phyloP scores from a whole-genome alignment of 2,797 vertebrate genomes.

The Sternotherus odoratus region DNA sequence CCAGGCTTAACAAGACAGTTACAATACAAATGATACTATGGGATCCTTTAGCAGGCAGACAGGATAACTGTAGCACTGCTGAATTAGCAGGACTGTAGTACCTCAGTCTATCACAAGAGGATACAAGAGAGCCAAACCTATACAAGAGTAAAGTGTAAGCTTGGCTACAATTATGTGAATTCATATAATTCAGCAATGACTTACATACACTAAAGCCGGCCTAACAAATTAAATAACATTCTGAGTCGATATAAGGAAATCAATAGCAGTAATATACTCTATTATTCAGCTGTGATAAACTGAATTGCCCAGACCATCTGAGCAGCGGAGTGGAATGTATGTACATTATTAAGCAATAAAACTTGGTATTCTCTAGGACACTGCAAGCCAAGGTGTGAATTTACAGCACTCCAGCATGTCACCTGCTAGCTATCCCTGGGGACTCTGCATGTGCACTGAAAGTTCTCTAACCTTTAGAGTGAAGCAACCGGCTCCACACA shows the following conservation, averaged over 20 bases:
- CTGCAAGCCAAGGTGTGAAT: not conserved
- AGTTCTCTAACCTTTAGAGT: not conserved
- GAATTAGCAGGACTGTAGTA: rapidly evolving
- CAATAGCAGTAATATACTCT: not conserved
- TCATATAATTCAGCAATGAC: not conserved
- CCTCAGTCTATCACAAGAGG: not conserved
- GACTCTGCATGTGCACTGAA: not conserved
- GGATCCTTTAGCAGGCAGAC: not conserved
- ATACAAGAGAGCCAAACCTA: not conserved
- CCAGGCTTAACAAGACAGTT: not conserved
- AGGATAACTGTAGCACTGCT: not conserved
- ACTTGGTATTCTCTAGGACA: not conserved
- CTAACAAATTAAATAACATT: not conserved
- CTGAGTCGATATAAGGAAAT: not conserved
- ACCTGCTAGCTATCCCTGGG: not conserved
- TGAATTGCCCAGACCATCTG: not conserved
- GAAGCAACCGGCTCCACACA: too few relatives aligned
- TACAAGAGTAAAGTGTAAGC: not conserved
- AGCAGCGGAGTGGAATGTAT: not conserved
- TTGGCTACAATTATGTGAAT: not conserved
- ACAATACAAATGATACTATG: not conserved
- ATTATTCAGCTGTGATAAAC: not conserved
- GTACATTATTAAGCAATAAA: not conserved
- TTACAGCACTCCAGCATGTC: not conserved
- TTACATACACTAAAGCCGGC: not conserved